Percentiles rank a stretch among this genome's conserved stretches.
These are phyloP conservation scores for Hoplias malabaricus DNA, from an alignment of 2,113 vertebrate genomes.

Conservation along the genomic window DNA sequence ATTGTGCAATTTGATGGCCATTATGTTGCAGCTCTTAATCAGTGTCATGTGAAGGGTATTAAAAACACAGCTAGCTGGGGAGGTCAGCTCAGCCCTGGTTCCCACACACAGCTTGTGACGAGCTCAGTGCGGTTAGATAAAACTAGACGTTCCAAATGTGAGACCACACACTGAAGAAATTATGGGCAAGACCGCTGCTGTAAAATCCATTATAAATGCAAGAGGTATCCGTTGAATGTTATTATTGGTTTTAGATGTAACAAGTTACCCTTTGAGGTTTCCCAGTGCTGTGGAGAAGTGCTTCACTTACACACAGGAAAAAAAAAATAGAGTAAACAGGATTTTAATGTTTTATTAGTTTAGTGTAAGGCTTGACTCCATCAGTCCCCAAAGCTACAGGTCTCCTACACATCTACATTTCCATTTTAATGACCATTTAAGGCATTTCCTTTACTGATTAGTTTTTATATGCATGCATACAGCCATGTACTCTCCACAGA, in stretches of 20 bases:
- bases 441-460: not conserved
- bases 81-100: constrained; percentile 5
- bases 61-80: constrained; percentile 22
- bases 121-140: not conserved
- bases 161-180: not conserved
- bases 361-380: not conserved
- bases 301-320: too few species aligned
- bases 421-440: not conserved
- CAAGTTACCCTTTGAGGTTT: too few species aligned
- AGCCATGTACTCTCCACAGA: too few species aligned
- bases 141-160: not conserved
- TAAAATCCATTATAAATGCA: not conserved
- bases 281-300: too few species aligned
- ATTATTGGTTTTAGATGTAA: too few species aligned
- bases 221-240: not conserved
- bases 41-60: constrained; percentile 44
- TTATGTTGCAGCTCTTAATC: constrained; percentile 35
- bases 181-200: not conserved
- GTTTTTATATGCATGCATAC: too few species aligned
- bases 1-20: constrained; percentile 12
- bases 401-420: not conserved
- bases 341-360: not conserved
- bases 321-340: not conserved
- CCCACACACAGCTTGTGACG: not conserved
- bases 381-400: not conserved